These are phyloP conservation scores for Cyprinodon diabolis DNA, from an alignment of 2,797 vertebrate species.

Conservation along the genomic window DNA sequence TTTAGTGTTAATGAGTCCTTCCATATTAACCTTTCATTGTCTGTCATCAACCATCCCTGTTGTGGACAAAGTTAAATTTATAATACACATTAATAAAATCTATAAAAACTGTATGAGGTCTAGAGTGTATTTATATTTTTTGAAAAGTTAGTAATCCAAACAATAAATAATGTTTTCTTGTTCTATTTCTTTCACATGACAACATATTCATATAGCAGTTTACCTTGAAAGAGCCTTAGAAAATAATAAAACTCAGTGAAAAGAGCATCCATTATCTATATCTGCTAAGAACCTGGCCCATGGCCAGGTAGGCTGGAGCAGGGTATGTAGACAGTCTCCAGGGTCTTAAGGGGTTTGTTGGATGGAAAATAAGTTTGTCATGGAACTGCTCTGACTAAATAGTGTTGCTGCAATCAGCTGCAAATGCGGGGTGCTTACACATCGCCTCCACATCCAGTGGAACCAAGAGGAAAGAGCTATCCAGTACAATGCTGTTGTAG, in stretches of 20 bases:
- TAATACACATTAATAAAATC: background rate
- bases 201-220: background rate
- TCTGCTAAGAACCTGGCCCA: too few species aligned
- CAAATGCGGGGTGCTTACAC: too few species aligned
- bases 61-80: background rate
- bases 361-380: too few species aligned
- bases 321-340: too few species aligned
- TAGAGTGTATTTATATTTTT: background rate
- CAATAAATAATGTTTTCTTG: background rate
- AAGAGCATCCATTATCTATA: too few species aligned
- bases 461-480: too few species aligned
- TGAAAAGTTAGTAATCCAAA: background rate
- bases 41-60: too few species aligned
- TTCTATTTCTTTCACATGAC: conserved; percentile 1
- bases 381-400: too few species aligned
- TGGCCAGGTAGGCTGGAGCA: background rate
- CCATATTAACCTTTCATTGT: background rate
- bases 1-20: background rate
- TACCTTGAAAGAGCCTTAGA: background rate
- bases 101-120: background rate
- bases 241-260: background rate
- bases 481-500: too few species aligned
- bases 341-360: too few species aligned
- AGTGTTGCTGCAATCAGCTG: too few species aligned
- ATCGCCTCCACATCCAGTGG: too few species aligned